Evolutionary conservation across 2,113 vertebrate species (phyloP), one percentile per base, ranked within the genome.

Genomic region (Phylloscopus whistleri): DNA sequence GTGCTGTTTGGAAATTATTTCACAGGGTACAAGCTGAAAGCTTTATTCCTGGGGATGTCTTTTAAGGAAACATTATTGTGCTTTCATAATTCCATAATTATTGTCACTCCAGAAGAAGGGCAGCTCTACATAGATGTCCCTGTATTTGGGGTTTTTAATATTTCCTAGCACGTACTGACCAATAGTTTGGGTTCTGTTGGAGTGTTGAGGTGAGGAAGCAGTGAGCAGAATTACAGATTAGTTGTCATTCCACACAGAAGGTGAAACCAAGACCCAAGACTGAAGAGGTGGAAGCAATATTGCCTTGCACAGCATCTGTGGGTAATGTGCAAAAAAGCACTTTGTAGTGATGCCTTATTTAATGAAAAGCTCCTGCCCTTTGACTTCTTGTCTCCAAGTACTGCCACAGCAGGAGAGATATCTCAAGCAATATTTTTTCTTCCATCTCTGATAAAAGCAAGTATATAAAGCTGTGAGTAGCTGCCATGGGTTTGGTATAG

Each of bases 1-100:
- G 67, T 13, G n/a, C 48, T 90, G 33, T 68, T 92, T 95, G 94
- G 83, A 97, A 96, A 89, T 85, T 22, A 52, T 70, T 69, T 84
- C 67, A 87, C 82, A 72, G 48, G 53, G 76, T 51, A 66, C 35
- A 78, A 31, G 62, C n/a, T 69, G 74, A 88, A 88, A 89, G 18
- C 75, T 89, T 93, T 77, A 55, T 79, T 94, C 79, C 33, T 43
- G 59, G 37, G 72, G 35, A 87, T 8, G 9, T 33, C 69, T 87
- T 58, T 95, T 70, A 76, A 69, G 58, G 83, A 84, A 89, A 87
- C 21, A 16, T 64, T 28, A 33, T 41, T 68, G 33, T 44, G 46
- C 31, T 89, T 70, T 21, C 31, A 51, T 44, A 43, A 39, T 93
- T 73, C 26, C 27, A 24, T 41, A 39, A 35, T 70, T 2, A 41